These are phyloP conservation scores for Rhagium mordax DNA, from an alignment of 2,888 invertebrate species.

Conservation along the genomic window DNA sequence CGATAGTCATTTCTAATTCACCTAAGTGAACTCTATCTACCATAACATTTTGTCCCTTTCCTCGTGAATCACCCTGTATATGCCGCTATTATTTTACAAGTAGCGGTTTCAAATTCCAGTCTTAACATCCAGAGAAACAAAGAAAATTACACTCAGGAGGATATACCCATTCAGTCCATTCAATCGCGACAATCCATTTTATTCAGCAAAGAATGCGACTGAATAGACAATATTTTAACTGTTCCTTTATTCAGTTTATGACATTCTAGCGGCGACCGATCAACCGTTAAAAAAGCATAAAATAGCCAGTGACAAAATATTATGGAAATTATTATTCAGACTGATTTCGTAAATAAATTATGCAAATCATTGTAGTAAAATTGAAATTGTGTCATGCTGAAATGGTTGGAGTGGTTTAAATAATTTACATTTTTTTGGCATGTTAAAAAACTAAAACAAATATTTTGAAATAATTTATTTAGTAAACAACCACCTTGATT, in stretches of 20 bases:
- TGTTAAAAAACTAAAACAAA: too few species aligned
- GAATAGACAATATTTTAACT: neutral
- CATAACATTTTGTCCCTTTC: too few species aligned
- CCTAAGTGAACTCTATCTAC: too few species aligned
- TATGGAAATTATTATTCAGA: neutral
- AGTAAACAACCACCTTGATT: too few species aligned
- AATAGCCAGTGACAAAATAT: neutral
- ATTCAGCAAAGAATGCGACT: neutral
- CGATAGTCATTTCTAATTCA: too few species aligned
- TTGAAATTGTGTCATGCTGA: neutral
- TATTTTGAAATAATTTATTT: too few species aligned
- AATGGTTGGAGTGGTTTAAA: neutral
- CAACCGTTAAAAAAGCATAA: neutral
- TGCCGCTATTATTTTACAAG: neutral
- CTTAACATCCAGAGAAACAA: neutral
- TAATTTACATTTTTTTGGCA: neutral
- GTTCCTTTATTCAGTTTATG: neutral
- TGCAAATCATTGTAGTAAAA: constrained; percentile 7
- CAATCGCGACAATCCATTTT: neutral
- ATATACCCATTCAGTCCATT: too few species aligned
- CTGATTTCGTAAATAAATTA: constrained; percentile 6
- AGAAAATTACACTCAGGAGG: neutral
- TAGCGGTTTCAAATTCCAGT: neutral
- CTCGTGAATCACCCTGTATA: too few species aligned
- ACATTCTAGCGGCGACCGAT: neutral